Evolutionary conservation across 2,113 vertebrate genomes (phyloP).

Genomic region (Gorsachius goisagi): DNA sequence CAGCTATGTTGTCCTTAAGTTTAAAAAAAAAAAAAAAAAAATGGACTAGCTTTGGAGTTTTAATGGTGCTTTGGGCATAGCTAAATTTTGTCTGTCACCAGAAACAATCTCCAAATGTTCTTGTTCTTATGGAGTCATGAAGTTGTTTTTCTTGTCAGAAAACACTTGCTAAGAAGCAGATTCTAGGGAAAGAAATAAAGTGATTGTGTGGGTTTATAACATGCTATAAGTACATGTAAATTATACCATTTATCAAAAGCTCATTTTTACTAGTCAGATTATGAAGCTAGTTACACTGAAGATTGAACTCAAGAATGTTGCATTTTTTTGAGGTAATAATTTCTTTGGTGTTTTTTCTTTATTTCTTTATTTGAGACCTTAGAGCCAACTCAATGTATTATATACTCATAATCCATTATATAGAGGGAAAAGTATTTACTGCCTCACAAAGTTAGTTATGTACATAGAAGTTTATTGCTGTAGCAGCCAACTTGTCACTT

Average conservation of each 20-base stretch:
- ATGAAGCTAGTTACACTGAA: not conserved
- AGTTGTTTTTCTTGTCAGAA: constrained; percentile 29
- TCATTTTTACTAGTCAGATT: constrained; percentile 10
- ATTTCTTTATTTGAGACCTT: not conserved
- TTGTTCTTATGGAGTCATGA: not conserved
- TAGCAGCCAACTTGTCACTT: not conserved
- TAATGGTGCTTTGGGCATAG: not conserved
- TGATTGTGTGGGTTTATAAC: constrained; percentile 43
- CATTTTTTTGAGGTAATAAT: not conserved
- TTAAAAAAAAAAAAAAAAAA: not conserved
- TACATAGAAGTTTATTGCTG: not conserved
- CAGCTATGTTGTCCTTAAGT: not conserved
- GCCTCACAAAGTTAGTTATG: not conserved
- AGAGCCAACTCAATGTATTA: not conserved
- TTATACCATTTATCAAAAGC: constrained; percentile 29
- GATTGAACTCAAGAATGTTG: not conserved
- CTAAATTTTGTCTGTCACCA: not conserved
- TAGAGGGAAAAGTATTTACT: not conserved
- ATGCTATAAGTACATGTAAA: constrained; percentile 1
- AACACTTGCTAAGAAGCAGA: not conserved
- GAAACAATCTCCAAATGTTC: not conserved
- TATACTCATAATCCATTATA: not conserved
- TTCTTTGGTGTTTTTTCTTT: not conserved
- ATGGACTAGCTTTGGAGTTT: not conserved
- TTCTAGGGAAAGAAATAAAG: constrained; percentile 32